A percentile compares a stretch with the other conserved stretches of the same genome.
Conservation (phyloP, 1,140 invertebrate genomes). For the Anoplolepis gracilipes region DNA sequence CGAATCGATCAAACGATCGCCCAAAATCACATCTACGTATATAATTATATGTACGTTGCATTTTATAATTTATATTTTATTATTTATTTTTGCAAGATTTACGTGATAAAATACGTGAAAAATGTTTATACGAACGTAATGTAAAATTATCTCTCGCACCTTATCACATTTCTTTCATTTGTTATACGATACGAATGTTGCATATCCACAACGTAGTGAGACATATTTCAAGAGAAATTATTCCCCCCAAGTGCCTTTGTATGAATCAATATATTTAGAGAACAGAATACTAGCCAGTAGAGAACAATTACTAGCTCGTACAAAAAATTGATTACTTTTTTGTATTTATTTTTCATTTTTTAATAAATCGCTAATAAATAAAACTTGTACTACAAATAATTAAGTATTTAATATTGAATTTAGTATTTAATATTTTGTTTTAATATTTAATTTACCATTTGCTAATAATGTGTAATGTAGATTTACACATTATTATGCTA, state of each 20-base stretch:
- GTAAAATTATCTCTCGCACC: no score
- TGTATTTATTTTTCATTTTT: not conserved
- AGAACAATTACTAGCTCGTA: not conserved
- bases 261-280: not conserved
- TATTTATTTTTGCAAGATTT: not conserved
- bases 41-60: not conserved
- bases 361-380: not conserved
- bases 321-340: not conserved
- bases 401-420: not conserved
- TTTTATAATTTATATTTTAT: not conserved
- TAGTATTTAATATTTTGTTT: no score
- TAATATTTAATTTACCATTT: no score
- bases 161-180: not conserved
- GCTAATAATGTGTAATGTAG: no score
- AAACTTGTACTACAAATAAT: not conserved
- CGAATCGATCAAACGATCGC: not conserved
- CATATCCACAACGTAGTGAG: not conserved
- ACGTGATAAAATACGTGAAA: not conserved
- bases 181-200: not conserved
- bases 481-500: not conserved
- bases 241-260: not conserved
- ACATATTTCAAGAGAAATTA: constrained; percentile 5
- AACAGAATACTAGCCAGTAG: no score
- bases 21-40: not conserved
- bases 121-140: not conserved